phyloP scores from a whole-genome alignment of 2,888 invertebrate species.

The Drymonia ruficornis region DNA sequence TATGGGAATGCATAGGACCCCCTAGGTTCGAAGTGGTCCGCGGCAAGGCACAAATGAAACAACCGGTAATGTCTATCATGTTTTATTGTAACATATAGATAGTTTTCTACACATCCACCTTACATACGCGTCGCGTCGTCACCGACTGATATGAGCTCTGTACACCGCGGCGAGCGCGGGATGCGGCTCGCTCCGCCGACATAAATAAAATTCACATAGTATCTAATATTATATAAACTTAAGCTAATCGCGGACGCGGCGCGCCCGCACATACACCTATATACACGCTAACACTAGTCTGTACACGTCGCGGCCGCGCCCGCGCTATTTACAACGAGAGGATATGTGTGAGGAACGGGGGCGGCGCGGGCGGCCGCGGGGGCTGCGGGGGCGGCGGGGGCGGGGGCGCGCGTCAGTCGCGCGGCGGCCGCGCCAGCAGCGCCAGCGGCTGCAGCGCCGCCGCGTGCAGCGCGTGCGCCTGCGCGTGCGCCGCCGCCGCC shows the following conservation, averaged over 20 bases:
- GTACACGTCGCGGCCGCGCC: constrained; percentile 46
- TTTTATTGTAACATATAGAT: constrained; percentile 82
- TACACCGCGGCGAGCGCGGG: constrained; percentile 51
- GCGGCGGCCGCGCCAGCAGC: constrained; percentile 80
- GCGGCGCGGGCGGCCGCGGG: constrained; percentile 60
- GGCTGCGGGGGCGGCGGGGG: constrained; percentile 41
- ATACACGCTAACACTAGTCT: constrained; percentile 59
- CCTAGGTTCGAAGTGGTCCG: neutral
- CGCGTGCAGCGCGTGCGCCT: constrained; percentile 83
- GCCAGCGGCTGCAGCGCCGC: constrained; percentile 77
- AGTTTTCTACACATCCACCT: constrained; percentile 80
- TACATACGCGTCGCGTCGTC: constrained; percentile 68
- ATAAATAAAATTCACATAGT: constrained; percentile 68
- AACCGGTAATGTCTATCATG: constrained; percentile 65
- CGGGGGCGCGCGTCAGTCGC: constrained; percentile 59
- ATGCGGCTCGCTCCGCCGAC: constrained; percentile 39
- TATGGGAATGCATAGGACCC: too few relatives aligned
- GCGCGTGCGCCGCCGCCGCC: constrained; percentile 47
- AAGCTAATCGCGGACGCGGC: constrained; percentile 49
- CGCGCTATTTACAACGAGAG: constrained; percentile 56
- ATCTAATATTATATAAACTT: constrained; percentile 56
- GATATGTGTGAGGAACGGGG: constrained; percentile 55
- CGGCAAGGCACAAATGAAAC: constrained; percentile 54
- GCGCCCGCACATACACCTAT: constrained; percentile 54
- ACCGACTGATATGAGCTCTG: constrained; percentile 79